phyloP scores from a whole-genome alignment of 2,797 vertebrate genomes.

The Pipistrellus nathusii region DNA sequence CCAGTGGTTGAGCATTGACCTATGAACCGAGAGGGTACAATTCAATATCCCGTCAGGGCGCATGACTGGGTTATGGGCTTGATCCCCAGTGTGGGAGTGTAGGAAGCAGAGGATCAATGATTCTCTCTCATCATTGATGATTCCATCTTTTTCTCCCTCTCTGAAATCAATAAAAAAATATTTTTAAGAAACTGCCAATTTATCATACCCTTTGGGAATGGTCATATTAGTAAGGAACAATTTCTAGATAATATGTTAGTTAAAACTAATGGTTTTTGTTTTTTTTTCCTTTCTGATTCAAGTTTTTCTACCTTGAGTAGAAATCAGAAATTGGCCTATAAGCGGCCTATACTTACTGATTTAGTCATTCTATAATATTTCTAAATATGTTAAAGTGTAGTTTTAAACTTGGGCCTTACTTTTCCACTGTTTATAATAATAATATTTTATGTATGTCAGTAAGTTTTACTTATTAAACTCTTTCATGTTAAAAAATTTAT shows the following conservation, averaged over 20 bases:
- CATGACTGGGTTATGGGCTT: too few species aligned
- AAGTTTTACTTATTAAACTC: constrained; percentile 54
- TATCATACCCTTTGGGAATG: not conserved
- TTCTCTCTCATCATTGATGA: too few species aligned
- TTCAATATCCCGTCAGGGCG: too few species aligned
- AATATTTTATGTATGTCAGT: constrained; percentile 17
- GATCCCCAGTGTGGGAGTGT: too few species aligned
- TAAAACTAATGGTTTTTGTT: not conserved
- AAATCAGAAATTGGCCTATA: not conserved
- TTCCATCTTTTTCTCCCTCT: too few species aligned
- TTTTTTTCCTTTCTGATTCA: not conserved
- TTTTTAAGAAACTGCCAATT: not conserved
- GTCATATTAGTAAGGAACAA: not conserved
- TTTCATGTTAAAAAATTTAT: constrained; percentile 6
- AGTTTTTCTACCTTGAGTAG: not conserved
- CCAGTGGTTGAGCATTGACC: too few species aligned
- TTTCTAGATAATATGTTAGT: not conserved
- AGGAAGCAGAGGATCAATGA: too few species aligned
- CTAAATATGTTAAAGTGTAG: constrained; percentile 16
- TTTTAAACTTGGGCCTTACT: constrained; percentile 37
- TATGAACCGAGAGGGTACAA: too few species aligned
- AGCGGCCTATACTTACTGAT: not conserved
- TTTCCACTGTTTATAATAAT: constrained; percentile 33
- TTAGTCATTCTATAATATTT: constrained; percentile 17
- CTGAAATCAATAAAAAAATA: too few species aligned